phyloP scores from a whole-genome alignment of 2,797 vertebrate genomes.

The Chrosomus eos region DNA sequence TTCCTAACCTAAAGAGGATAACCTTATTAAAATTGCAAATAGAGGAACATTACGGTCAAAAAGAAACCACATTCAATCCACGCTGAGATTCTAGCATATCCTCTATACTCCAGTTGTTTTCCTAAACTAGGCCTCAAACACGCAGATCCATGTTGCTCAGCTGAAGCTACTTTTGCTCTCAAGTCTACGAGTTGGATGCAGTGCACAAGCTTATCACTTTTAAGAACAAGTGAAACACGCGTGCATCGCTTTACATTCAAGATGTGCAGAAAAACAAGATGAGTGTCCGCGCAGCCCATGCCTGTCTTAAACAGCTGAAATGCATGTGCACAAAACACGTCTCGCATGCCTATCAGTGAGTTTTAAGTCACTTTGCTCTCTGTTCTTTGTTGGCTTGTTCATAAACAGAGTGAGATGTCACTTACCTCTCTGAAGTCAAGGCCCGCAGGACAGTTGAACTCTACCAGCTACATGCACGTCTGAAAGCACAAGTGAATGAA shows the following conservation, averaged over 20 bases:
- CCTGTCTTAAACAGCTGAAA: slow-evolving; percentile 6
- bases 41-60: neutral
- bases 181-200: neutral
- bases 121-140: slow-evolving; percentile 15
- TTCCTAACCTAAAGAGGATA: neutral
- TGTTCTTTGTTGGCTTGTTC: slow-evolving; percentile 1
- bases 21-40: neutral
- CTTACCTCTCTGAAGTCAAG: slow-evolving; percentile 29
- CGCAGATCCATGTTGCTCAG: neutral
- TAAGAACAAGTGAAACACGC: neutral
- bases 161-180: neutral
- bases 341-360: neutral
- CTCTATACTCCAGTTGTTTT: neutral
- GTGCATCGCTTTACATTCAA: neutral
- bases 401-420: slow-evolving; percentile 13
- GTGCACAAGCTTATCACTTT: neutral
- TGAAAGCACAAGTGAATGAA: slow-evolving; percentile 56
- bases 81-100: neutral
- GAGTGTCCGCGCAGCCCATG: neutral
- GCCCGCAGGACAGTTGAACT: slow-evolving; percentile 20
- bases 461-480: slow-evolving; percentile 29
- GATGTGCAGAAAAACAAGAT: neutral
- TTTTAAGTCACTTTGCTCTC: neutral
- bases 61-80: neutral
- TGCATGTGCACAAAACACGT: neutral